Evolutionary conservation across 1,140 invertebrate genomes (phyloP), one percentile per base, ranked within the genome.

Genomic region (Periplaneta americana): DNA sequence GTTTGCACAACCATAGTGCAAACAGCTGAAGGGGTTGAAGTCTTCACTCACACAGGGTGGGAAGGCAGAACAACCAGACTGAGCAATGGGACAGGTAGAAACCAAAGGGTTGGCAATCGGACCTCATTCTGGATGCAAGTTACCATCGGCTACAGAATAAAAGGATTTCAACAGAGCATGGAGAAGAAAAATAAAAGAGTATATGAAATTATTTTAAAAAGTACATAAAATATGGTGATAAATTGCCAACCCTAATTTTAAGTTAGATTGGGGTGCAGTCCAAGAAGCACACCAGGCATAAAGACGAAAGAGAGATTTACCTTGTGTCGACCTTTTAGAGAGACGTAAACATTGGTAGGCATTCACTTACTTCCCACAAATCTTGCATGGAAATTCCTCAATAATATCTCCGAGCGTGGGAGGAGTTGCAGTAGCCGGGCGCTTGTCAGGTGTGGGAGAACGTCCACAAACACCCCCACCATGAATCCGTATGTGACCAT

Each of bases 291-390:
- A 80, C 79, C 79, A 80, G 48, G 79, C 39, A n/a, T 39, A 35
- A 80, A 48, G 48, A 28, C n/a, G 78, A 80, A 48, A 74, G 39
- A 77, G 75, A 34, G 15, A 77, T 77, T 77, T 77, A 77, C 75
- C 75, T 77, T 79, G 48, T 32, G 78, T 79, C 35, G 22, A 66
- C 28, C 39, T 66, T 57, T 79, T 37, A 79, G 34, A 34, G 78
- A 33, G 78, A 33, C 15, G 78, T 79, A 66, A 34, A 66, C 28
- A 39, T 33, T 33, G 34, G 39, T 35, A 39, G 31, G n/a, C 66
- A 35, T 48, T 66, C 90, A 96, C 96, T 96, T 96, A 98, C 97
- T 98, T 98, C 92, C 96, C 96, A 94, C 97, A 98, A 88, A 98
- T 94, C 92, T 97, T 97, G 93, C 97, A 98, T 86, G 97, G 97